A percentile compares a stretch with the other conserved stretches of the same genome.
These are phyloP conservation scores for Austrolebias charrua DNA, from an alignment of 2,797 vertebrate species.

Conservation along the genomic window DNA sequence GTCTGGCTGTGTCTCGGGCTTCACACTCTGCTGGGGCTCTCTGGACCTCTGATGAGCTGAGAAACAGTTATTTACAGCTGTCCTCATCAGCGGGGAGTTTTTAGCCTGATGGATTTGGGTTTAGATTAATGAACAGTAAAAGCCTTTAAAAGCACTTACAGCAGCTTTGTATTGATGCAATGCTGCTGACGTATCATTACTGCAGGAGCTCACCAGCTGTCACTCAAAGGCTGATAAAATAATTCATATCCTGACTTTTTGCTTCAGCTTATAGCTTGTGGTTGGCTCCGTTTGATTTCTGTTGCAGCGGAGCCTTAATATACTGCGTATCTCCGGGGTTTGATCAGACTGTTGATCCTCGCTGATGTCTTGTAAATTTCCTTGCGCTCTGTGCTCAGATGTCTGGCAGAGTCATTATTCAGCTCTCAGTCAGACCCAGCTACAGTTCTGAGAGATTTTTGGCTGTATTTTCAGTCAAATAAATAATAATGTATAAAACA, in stretches of 20 bases:
- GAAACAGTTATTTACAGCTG: constrained; percentile 68
- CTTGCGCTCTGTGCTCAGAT: no score
- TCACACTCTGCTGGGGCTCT: constrained; percentile 32
- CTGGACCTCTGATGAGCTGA: constrained; percentile 38
- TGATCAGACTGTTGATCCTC: constrained; percentile 35
- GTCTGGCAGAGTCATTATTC: constrained; percentile 27
- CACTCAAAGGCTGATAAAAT: constrained; percentile 58
- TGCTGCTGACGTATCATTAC: constrained; percentile 43
- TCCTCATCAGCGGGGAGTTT: constrained; percentile 49
- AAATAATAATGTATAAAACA: constrained; percentile 14
- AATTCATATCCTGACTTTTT: constrained; percentile 50
- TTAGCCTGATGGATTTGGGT: constrained; percentile 56
- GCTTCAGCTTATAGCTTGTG: constrained; percentile 16
- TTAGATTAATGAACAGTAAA: constrained; percentile 68
- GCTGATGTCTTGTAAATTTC: constrained; percentile 26
- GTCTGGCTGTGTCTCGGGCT: constrained; percentile 42
- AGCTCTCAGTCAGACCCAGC: constrained; percentile 11
- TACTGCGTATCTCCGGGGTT: constrained; percentile 27
- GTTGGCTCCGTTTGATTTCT: constrained; percentile 40
- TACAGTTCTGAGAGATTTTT: constrained; percentile 18
- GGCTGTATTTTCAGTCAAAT: constrained; percentile 11
- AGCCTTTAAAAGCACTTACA: constrained; percentile 60
- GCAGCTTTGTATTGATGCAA: constrained; percentile 55
- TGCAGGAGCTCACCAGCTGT: constrained; percentile 52
- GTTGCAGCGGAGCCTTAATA: constrained; percentile 33